phyloP scores from a whole-genome alignment of 2,113 vertebrate species.

The Tamias sibiricus region DNA sequence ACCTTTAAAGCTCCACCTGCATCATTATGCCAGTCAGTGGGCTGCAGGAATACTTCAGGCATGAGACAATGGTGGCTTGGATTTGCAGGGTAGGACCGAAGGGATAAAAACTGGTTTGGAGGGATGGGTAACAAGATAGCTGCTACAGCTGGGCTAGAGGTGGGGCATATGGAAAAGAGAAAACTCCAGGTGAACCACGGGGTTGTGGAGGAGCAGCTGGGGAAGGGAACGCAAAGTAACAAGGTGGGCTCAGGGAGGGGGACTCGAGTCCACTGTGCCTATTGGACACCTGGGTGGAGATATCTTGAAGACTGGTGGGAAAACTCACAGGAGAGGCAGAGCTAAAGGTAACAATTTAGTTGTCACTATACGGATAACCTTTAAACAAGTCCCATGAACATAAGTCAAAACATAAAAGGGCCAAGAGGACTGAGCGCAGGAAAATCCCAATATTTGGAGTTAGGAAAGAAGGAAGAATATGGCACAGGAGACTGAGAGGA shows the following conservation, averaged over 20 bases:
- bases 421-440: background rate
- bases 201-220: background rate
- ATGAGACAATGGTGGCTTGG: background rate
- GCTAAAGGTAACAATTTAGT: background rate
- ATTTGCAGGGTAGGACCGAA: background rate
- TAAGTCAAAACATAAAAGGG: background rate
- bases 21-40: background rate
- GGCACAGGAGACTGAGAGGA: background rate
- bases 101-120: background rate
- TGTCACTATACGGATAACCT: background rate
- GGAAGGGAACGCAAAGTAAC: background rate
- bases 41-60: background rate
- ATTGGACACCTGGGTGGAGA: background rate
- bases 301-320: background rate
- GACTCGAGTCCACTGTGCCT: background rate
- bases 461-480: background rate
- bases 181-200: background rate
- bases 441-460: background rate
- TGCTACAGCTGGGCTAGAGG: background rate
- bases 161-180: accelerated
- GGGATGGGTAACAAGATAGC: background rate
- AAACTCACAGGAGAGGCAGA: background rate
- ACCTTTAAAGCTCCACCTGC: background rate
- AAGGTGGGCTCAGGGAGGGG: background rate
- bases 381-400: background rate